Evolutionary conservation across 2,888 invertebrate genomes (phyloP).

Genomic region (Melipona beecheii): DNA sequence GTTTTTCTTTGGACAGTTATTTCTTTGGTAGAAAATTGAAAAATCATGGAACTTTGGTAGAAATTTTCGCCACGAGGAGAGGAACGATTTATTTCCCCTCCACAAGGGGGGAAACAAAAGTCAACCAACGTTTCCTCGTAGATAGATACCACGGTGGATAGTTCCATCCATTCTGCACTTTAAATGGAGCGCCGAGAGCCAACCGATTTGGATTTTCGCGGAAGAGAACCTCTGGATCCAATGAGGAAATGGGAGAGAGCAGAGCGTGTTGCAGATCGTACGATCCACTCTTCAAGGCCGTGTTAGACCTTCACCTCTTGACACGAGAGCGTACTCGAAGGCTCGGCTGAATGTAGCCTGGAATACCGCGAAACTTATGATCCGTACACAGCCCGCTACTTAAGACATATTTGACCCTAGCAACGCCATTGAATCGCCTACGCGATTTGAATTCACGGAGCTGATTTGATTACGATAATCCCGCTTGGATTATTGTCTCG

Average conservation of each 20-base stretch:
- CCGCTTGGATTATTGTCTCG: background rate
- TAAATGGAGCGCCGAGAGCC: background rate
- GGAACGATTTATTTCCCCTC: background rate
- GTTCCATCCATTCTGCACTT: conserved; percentile 12
- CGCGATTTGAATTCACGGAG: conserved; percentile 17
- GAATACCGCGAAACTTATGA: conserved; percentile 66
- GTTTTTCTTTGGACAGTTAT: background rate
- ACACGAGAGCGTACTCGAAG: conserved; percentile 72
- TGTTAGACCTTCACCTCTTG: conserved; percentile 80
- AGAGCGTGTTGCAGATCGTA: conserved; percentile 66
- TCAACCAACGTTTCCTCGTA: background rate
- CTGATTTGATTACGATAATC: conserved; percentile 23
- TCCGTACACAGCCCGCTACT: conserved; percentile 71
- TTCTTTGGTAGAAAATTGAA: too few species aligned
- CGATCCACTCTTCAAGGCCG: conserved; percentile 77
- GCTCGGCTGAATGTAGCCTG: conserved; percentile 57
- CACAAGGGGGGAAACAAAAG: background rate
- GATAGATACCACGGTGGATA: background rate
- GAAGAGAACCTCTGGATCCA: conserved; percentile 66
- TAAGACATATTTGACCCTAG: conserved; percentile 63
- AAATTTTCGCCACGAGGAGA: background rate
- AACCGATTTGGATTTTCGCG: conserved; percentile 60
- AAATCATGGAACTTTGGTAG: background rate
- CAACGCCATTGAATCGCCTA: conserved; percentile 62
- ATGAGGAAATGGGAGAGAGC: conserved; percentile 67